A percentile compares a stretch with the other conserved stretches of the same genome.
phyloP scores from a whole-genome alignment of 2,797 vertebrate species.

The Chaunax sp. region DNA sequence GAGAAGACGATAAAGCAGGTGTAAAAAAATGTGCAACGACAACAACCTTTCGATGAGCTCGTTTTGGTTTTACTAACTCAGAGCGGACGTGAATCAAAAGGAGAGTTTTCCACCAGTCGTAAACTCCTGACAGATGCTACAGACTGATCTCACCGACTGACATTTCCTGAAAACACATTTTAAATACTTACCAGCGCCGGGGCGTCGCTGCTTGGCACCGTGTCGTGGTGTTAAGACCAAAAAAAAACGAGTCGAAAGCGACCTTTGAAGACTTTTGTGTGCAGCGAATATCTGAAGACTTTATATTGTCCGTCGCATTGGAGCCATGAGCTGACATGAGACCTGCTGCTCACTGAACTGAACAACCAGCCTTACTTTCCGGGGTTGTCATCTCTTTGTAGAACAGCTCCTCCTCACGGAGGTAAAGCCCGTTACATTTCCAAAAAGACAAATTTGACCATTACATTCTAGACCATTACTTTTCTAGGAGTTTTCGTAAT shows the following conservation, averaged over 20 bases:
- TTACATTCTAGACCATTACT: too few species aligned
- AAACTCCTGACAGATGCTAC: conserved; percentile 58
- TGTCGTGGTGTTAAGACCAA: background rate
- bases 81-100: background rate
- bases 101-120: conserved; percentile 11
- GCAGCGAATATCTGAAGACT: background rate
- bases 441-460: too few species aligned
- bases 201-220: conserved; percentile 48
- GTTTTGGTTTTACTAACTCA: background rate
- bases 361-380: conserved; percentile 43
- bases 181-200: conserved; percentile 68
- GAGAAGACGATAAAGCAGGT: conserved; percentile 31
- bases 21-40: too few species aligned
- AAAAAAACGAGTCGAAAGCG: background rate
- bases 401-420: conserved; percentile 66
- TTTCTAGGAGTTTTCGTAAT: too few species aligned
- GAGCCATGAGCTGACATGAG: conserved; percentile 53
- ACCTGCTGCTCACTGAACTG: conserved; percentile 17
- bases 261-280: background rate
- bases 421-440: background rate
- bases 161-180: conserved; percentile 74
- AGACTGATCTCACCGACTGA: conserved; percentile 30
- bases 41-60: too few species aligned
- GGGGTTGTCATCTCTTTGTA: conserved; percentile 11
- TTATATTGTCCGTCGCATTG: conserved; percentile 43